These are phyloP conservation scores for Chrysogorgia sp. DNA, from an alignment of 92 coral and sea anemone genomes.

Conservation along the genomic window DNA sequence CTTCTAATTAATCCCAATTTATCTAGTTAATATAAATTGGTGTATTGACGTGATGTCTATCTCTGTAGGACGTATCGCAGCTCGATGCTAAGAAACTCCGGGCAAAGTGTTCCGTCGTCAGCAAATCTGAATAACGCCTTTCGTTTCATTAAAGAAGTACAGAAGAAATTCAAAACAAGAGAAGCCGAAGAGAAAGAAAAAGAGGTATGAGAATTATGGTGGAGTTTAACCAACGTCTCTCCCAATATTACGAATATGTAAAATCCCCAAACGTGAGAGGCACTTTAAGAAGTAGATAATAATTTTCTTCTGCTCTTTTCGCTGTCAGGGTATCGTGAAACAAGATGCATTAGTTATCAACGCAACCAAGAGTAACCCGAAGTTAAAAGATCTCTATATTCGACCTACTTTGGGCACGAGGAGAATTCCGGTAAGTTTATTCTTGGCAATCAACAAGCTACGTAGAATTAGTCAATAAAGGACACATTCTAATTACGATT, in stretches of 20 bases:
- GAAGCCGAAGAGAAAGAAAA: conserved; percentile 97
- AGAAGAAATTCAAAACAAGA: conserved; percentile 93
- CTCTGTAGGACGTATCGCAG: conserved; percentile 87
- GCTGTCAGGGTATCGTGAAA: conserved; percentile 83
- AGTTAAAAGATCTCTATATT: conserved; percentile 92
- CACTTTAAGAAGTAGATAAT: too few relatives aligned
- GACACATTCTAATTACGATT: background rate
- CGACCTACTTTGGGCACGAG: conserved; percentile 90
- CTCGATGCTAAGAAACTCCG: conserved; percentile 83
- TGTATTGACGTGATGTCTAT: too few relatives aligned
- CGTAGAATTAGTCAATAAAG: background rate
- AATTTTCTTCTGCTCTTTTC: background rate
- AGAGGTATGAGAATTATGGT: conserved; percentile 65
- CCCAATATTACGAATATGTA: too few relatives aligned
- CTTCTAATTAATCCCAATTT: too few relatives aligned
- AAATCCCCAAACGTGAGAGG: too few relatives aligned
- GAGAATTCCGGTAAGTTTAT: conserved; percentile 75
- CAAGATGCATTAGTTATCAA: conserved; percentile 86
- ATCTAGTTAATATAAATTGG: too few relatives aligned
- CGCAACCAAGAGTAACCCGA: conserved; percentile 89
- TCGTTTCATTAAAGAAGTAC: conserved; percentile 96
- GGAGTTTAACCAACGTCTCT: too few relatives aligned
- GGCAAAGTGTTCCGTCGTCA: conserved; percentile 76
- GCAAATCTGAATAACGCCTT: conserved; percentile 85
- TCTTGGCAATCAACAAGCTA: background rate